Evolutionary conservation across 2,797 vertebrate species (phyloP).

Genomic region (Chaetodon trifasciatus): DNA sequence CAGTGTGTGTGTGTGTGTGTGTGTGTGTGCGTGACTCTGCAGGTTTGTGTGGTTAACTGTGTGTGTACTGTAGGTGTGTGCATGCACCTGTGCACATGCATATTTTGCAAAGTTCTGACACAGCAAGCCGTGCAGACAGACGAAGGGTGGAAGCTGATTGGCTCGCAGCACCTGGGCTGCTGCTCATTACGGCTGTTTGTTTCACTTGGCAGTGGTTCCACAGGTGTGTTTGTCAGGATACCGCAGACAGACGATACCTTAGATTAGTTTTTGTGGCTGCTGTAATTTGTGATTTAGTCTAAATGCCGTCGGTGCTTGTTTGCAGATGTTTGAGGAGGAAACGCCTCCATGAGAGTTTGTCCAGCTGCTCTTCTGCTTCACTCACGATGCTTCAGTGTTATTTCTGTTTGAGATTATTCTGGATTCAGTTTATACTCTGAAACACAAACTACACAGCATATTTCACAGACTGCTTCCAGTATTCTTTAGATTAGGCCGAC

Average conservation of each 20-base stretch:
- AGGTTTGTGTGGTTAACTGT: not conserved
- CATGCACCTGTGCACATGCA: slow-evolving; percentile 24
- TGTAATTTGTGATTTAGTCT: not conserved
- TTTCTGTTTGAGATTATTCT: not conserved
- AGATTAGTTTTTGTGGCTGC: not conserved
- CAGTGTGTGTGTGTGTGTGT: slow-evolving; percentile 8
- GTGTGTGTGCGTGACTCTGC: slow-evolving; percentile 25
- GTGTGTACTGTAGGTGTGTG: slow-evolving; percentile 4
- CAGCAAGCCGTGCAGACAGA: not conserved
- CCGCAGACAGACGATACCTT: not conserved
- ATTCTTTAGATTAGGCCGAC: not conserved
- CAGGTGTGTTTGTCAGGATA: slow-evolving; percentile 18
- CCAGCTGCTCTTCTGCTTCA: not conserved
- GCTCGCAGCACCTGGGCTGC: slow-evolving; percentile 37
- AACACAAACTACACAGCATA: not conserved
- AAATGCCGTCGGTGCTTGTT: slow-evolving; percentile 6
- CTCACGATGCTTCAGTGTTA: not conserved
- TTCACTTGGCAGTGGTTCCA: not conserved
- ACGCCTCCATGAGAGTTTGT: not conserved
- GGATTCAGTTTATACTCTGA: not conserved
- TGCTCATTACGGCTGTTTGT: slow-evolving; percentile 25
- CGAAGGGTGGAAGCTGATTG: slow-evolving; percentile 6
- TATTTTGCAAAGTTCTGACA: slow-evolving; percentile 44
- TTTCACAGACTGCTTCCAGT: not conserved
- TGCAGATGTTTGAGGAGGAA: slow-evolving; percentile 12